Evolutionary conservation across 92 coral and sea anemone species (phyloP).

Genomic region (Palythoa grandis): DNA sequence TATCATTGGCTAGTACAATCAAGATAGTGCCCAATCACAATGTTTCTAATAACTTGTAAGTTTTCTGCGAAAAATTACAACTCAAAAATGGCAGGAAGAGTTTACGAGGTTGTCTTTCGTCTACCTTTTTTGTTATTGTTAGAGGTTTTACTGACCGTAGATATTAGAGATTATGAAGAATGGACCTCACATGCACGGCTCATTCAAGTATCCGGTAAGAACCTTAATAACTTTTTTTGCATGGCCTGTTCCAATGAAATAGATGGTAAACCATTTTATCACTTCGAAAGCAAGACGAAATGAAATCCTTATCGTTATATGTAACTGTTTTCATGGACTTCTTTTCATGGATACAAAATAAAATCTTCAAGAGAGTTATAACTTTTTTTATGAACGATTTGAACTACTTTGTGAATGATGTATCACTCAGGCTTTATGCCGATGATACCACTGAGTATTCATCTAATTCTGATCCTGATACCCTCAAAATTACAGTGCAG

Average conservation of each 20-base stretch:
- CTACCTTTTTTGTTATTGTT: slow-evolving; percentile 84
- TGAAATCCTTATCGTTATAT: too few species aligned
- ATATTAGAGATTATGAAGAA: slow-evolving; percentile 60
- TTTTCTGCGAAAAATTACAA: background rate
- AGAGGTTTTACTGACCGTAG: slow-evolving; percentile 76
- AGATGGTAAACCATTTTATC: background rate
- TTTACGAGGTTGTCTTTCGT: slow-evolving; percentile 74
- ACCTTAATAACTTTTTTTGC: background rate
- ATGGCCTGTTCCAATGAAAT: background rate
- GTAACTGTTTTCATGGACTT: too few species aligned
- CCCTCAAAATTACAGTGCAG: too few species aligned
- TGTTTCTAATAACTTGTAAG: slow-evolving; percentile 3
- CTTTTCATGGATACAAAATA: too few species aligned
- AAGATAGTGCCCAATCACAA: slow-evolving; percentile 40
- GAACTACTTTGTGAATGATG: too few species aligned
- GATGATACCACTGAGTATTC: too few species aligned
- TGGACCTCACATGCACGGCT: slow-evolving; percentile 67
- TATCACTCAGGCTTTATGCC: too few species aligned
- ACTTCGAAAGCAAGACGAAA: background rate
- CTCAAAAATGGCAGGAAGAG: slow-evolving; percentile 72
- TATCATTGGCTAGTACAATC: slow-evolving; percentile 32
- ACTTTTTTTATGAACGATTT: too few species aligned
- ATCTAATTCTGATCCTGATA: too few species aligned
- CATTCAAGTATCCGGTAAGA: slow-evolving; percentile 77
- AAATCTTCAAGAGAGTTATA: too few species aligned